Evolutionary conservation across 2,888 invertebrate genomes (phyloP).

Genomic region (Drosophila setosimentum): DNA sequence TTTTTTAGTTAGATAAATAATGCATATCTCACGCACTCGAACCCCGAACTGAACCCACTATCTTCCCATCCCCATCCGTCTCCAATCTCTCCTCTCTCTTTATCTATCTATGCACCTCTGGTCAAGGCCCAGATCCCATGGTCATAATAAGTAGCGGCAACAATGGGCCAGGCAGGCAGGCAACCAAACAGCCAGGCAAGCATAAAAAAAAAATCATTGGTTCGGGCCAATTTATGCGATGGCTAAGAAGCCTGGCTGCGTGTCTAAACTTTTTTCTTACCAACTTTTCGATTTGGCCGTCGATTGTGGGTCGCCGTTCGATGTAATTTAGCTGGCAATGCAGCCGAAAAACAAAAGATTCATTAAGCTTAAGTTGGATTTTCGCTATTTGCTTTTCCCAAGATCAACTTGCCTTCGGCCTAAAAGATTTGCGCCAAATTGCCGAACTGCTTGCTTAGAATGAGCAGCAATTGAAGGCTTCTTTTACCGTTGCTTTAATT

Average conservation of each 20-base stretch:
- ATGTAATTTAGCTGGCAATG: slow-evolving; percentile 68
- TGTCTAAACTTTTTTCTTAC: slow-evolving; percentile 34
- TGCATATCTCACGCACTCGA: slow-evolving; percentile 84
- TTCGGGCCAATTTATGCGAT: slow-evolving; percentile 69
- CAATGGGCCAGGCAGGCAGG: slow-evolving; percentile 34
- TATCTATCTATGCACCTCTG: background rate
- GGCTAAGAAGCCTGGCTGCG: slow-evolving; percentile 36
- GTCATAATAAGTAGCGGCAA: slow-evolving; percentile 67
- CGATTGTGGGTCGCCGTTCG: slow-evolving; percentile 63
- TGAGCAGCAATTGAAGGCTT: slow-evolving; percentile 21
- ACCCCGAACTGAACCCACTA: slow-evolving; percentile 46
- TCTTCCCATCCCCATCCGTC: slow-evolving; percentile 13
- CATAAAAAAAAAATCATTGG: slow-evolving; percentile 12
- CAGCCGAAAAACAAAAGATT: slow-evolving; percentile 59
- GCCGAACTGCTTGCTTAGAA: slow-evolving; percentile 25
- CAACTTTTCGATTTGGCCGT: slow-evolving; percentile 64
- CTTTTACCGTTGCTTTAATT: slow-evolving; percentile 50
- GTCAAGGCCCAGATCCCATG: slow-evolving; percentile 72
- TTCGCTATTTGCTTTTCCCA: slow-evolving; percentile 77
- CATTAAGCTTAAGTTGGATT: slow-evolving; percentile 64
- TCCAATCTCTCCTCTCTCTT: background rate
- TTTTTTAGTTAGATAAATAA: slow-evolving; percentile 81
- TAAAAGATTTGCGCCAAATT: slow-evolving; percentile 73
- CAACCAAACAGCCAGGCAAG: background rate
- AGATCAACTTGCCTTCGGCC: slow-evolving; percentile 65